Evolutionary conservation across 2,797 vertebrate species (phyloP).

Genomic region (Enteromius afrohamiltoni): DNA sequence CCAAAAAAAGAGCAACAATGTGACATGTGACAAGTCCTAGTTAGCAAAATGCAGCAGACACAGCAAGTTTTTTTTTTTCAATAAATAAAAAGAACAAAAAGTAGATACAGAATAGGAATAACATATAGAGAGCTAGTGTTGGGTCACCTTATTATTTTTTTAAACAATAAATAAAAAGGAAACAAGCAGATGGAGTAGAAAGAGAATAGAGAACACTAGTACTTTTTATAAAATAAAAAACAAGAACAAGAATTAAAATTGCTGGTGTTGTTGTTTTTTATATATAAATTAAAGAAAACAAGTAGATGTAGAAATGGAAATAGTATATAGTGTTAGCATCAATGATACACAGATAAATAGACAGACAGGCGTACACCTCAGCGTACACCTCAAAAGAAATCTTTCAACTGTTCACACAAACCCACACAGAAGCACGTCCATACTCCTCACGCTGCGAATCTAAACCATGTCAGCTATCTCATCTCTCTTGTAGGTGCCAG

Average conservation of each 20-base stretch:
- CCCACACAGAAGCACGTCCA: conserved; percentile 1
- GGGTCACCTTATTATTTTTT: too few species aligned
- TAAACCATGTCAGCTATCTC: conserved; percentile 37
- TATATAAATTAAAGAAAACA: not conserved
- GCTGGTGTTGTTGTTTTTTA: not conserved
- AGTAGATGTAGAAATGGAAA: not conserved
- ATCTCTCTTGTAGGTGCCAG: conserved; percentile 24
- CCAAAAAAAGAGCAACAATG: not conserved
- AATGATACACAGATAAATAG: too few species aligned
- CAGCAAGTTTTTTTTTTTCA: too few species aligned
- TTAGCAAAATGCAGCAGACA: too few species aligned
- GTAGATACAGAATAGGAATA: too few species aligned
- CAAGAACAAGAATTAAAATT: not conserved
- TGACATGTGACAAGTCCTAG: too few species aligned
- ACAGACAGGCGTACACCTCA: too few species aligned
- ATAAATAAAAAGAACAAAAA: not conserved
- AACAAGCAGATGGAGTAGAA: not conserved
- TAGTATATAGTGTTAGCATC: not conserved
- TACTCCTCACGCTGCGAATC: not conserved
- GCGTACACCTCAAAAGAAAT: not conserved
- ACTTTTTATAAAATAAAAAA: not conserved
- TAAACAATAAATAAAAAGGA: not conserved
- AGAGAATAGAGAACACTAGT: not conserved
- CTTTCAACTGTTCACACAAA: conserved; percentile 11
- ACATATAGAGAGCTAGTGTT: too few species aligned